Evolutionary conservation across 1,140 invertebrate species (phyloP), one percentile per base, ranked within the genome.

Genomic region (Drosophila dunni): DNA sequence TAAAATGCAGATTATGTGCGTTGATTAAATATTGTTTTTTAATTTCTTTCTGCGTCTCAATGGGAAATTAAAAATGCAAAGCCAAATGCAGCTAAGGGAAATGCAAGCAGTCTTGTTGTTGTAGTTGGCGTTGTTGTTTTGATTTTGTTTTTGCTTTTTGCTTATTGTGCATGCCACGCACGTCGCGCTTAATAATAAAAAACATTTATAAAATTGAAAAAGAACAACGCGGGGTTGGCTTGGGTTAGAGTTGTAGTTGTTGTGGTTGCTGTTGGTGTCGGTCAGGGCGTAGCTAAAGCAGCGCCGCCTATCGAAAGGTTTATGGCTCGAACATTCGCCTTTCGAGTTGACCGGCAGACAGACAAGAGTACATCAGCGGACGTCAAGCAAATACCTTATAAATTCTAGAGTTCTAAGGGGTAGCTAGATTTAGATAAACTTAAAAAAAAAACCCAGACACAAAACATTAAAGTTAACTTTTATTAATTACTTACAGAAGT

Each of bases 1-100:
- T 88, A 81, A 89, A 88, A 88, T 88, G 80, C 84, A 89, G 84
- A 88, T 88, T 89, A 89, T 88, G 84, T 88, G 80, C 84, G 84
- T 78, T 78, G 84, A 88, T 88, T 88, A 88, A 88, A 88, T 88
- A 88, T 88, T 88, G 79, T 77, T 88, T 86, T 89, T 89, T 88
- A 83, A 89, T 89, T 88, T 83, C 84, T 75, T 74, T 57, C 64
- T 60, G 70, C 75, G 61, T 57, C 58, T 45, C 54, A 72, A 60
- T 67, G 48, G 36, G 42, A 74, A 81, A 86, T 86, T 79, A 79
- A 76, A 76, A 79, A 79, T 79, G 81, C 68, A 88, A 72, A 79
- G 65, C 64, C 64, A 78, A 83, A 88, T 88, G 84, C 83, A 77
- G 74, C 63, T 29, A 63, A 54, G 64, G 72, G 69, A 69, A 81